Percentiles rank a stretch among this genome's conserved stretches.
Conservation (phyloP, 2,113 vertebrate species). For the Saimiri boliviensis region DNA sequence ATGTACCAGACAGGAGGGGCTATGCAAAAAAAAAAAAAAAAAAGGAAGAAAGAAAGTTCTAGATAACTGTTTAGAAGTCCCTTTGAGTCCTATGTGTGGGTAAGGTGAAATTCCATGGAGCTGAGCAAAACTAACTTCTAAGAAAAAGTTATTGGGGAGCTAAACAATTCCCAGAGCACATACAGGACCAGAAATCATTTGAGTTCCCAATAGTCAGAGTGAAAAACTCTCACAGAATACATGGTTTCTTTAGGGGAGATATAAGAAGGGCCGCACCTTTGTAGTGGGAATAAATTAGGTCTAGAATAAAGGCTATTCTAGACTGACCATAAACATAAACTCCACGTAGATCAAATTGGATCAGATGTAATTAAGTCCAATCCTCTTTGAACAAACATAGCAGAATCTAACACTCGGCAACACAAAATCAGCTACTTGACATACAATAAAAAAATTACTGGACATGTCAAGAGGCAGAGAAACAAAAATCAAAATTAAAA, state of each 20-base stretch:
- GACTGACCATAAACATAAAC: not conserved
- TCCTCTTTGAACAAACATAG: constrained; percentile 6
- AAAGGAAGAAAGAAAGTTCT: not conserved
- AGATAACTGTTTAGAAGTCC: not conserved
- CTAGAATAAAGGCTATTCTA: not conserved
- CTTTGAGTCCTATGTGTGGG: not conserved
- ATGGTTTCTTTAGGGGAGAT: not conserved
- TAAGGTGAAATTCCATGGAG: not conserved
- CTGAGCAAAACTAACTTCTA: not conserved
- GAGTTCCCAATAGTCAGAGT: not conserved
- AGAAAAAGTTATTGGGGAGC: not conserved
- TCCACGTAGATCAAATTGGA: not conserved
- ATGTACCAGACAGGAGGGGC: not conserved
- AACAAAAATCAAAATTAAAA: not conserved
- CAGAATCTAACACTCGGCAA: not conserved
- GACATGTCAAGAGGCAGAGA: not conserved
- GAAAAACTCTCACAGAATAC: not conserved
- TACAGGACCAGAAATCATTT: constrained; percentile 16
- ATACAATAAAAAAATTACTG: not conserved
- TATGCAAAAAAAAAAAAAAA: not conserved
- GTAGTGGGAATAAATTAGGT: not conserved
- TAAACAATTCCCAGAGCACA: not conserved
- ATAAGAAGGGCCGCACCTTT: not conserved
- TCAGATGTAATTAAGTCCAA: not conserved
- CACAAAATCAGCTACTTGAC: not conserved